Conservation (phyloP, 2,113 vertebrate species). For the Saguinus imperator region DNA sequence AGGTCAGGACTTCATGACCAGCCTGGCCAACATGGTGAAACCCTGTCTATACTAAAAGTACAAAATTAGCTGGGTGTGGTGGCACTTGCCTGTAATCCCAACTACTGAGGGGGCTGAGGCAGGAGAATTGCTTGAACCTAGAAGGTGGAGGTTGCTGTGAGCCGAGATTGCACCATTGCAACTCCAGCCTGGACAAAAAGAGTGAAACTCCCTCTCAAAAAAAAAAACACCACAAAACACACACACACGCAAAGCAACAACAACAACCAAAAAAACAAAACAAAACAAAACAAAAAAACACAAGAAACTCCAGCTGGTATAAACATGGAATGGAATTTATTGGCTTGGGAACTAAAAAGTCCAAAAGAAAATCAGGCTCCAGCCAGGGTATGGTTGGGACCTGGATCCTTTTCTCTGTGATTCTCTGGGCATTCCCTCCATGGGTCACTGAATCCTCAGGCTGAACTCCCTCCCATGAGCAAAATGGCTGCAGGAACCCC, state of each 20-base stretch:
- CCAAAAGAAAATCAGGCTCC: background rate
- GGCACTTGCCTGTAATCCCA: too few species aligned
- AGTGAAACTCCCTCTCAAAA: too few species aligned
- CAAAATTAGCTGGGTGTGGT: too few species aligned
- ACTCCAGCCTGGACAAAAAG: too few species aligned
- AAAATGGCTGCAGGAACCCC: background rate
- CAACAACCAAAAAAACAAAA: background rate
- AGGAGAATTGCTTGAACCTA: too few species aligned
- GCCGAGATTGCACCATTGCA: too few species aligned
- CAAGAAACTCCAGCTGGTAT: background rate
- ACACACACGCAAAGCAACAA: too few species aligned
- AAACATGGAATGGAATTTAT: background rate
- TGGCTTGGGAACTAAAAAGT: background rate
- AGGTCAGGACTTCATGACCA: too few species aligned
- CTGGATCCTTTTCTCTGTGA: background rate
- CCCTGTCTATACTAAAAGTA: too few species aligned
- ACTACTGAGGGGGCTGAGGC: too few species aligned
- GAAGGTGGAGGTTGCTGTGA: too few species aligned
- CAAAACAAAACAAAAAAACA: background rate
- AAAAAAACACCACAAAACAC: background rate
- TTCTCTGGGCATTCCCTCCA: background rate
- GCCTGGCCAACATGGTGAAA: too few species aligned
- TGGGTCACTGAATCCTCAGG: background rate
- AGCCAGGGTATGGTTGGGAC: background rate
- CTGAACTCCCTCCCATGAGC: background rate